A percentile compares a stretch with the other conserved stretches of the same genome.
These are phyloP conservation scores for Marmota monax DNA, from an alignment of 2,113 vertebrate species.

Conservation along the genomic window DNA sequence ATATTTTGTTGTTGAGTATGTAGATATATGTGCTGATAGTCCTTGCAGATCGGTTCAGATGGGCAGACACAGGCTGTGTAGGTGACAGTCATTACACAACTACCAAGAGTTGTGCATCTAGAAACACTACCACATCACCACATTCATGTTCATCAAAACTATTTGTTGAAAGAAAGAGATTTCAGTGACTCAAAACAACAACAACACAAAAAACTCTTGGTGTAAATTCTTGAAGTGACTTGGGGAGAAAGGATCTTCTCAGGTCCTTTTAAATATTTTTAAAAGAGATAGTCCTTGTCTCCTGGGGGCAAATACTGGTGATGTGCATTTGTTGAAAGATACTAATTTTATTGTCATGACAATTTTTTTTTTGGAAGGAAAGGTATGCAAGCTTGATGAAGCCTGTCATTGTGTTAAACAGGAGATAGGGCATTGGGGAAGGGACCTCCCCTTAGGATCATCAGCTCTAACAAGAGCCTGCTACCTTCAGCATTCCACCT, in stretches of 20 bases:
- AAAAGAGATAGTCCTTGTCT: not conserved
- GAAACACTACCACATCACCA: not conserved
- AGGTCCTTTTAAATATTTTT: not conserved
- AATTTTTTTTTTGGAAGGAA: slow-evolving; percentile 66
- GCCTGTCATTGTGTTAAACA: not conserved
- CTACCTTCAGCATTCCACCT: no score
- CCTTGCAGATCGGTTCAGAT: not conserved
- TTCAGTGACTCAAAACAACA: not conserved
- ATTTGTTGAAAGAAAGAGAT: not conserved
- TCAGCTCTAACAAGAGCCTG: no score
- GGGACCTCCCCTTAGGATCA: no score
- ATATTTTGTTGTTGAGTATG: not conserved
- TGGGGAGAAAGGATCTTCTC: not conserved
- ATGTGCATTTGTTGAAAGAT: slow-evolving; percentile 71
- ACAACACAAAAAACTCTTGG: not conserved
- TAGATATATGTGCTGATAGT: not conserved
- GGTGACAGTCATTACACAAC: not conserved
- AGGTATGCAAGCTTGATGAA: slow-evolving; percentile 39
- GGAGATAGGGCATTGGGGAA: no score
- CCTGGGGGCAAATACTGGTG: not conserved
- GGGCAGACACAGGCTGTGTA: not conserved
- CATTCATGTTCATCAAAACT: not conserved
- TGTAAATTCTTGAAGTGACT: not conserved
- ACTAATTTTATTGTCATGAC: slow-evolving; percentile 81
- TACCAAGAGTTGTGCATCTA: not conserved